Percentiles rank a stretch among this genome's conserved stretches.
phyloP scores from a whole-genome alignment of 2,113 vertebrate genomes.

The Neopipo cinnamomea region DNA sequence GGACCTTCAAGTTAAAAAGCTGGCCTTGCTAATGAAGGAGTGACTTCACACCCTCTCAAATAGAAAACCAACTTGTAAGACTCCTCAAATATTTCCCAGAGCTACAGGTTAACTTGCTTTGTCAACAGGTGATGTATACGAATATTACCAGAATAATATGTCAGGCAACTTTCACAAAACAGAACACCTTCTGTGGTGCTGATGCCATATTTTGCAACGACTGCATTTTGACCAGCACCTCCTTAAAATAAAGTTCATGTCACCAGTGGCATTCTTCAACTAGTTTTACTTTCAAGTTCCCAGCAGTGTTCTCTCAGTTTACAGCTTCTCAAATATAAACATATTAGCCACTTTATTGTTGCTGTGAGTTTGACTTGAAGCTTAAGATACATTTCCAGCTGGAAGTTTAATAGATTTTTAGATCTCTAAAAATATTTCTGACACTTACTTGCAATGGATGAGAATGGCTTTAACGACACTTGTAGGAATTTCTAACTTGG shows the following conservation, averaged over 20 bases:
- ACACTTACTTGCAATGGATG: background rate
- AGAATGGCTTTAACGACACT: background rate
- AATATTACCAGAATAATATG: background rate
- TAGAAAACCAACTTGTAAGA: background rate
- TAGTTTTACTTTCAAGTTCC: constrained; percentile 6
- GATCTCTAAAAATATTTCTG: constrained; percentile 27
- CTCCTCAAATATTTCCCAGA: background rate
- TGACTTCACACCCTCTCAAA: background rate
- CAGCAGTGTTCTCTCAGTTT: constrained; percentile 1
- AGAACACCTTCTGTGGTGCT: background rate
- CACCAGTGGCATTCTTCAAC: background rate
- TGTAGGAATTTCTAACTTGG: constrained; percentile 15
- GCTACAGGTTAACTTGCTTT: background rate
- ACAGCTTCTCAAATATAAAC: constrained; percentile 13
- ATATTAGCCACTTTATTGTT: constrained; percentile 30
- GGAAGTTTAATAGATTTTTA: constrained; percentile 37
- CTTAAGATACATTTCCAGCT: constrained; percentile 32
- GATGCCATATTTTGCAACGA: background rate
- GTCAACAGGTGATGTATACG: background rate
- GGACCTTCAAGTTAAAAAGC: background rate
- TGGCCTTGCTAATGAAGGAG: background rate
- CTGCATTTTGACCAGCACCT: background rate
- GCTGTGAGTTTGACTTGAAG: background rate
- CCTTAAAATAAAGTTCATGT: background rate
- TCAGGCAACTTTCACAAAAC: background rate